Base-by-base conservation (phyloP, 2,113 vertebrate species). In the Orcinus orca region DNA sequence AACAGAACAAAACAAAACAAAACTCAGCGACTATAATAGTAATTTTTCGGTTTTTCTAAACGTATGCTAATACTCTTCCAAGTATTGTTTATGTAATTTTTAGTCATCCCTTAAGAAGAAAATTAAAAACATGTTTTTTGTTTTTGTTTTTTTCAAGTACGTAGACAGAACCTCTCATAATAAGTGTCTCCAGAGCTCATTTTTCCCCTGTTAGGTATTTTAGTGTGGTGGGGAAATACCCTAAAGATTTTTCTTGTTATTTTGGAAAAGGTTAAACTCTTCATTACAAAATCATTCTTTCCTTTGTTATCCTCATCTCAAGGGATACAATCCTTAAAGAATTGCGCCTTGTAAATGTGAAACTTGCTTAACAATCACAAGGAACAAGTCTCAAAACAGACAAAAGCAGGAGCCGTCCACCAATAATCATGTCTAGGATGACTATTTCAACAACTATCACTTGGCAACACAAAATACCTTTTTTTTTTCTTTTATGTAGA, bases 31-130 rank as follows among this genome's bases (percentile, higher is more conserved):
- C 74, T 68, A 29, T 41, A 44, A 77, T 0, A 86, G 63, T 44
- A 65, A 62, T 60, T 88, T 41, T 38, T 96, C 25, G 0, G 8
- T 21, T 88, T 93, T 77, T 80, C 82, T 63, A 33, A 60, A n/a
- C 31, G 62, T 97, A n/a, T n/a, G 9, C 8, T 84, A 13, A 77
- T 96, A 38, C 83, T 90, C 65, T 93, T 25, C 10, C 63, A 88
- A 71, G 11, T 82, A 95, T 85, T 58, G 4, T 96, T 97, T 95
- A 53, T 95, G 65, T 41, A 84, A n/a, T 74, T 97, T 96, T 93
- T 86, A 94, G 63, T 94, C 33, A 95, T 90, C 33, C 60, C 68
- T 84, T 88, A 74, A 85, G 33, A 62, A 62, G 63, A 95, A 97
- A 96, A 93, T 93, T 95, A 41, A 93, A 96, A 98, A 67, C 20